These are phyloP conservation scores for Glossophaga mutica DNA, from an alignment of 2,797 vertebrate species.

Conservation along the genomic window DNA sequence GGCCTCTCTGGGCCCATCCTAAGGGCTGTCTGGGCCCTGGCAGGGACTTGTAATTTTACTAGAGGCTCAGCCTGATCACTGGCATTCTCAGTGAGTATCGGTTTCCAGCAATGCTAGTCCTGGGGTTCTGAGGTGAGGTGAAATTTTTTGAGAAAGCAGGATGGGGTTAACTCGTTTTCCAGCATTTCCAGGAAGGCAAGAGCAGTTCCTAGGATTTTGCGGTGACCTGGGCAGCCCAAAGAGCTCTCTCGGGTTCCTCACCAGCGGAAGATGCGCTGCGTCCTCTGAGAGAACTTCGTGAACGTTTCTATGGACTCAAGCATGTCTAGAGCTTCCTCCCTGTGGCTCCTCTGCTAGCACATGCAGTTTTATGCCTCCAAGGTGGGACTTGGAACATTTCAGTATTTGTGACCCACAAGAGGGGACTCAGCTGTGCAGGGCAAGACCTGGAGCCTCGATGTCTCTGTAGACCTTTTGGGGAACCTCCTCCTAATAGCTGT, in stretches of 20 bases:
- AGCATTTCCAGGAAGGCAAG: neutral
- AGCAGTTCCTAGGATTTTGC: neutral
- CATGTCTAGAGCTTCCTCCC: neutral
- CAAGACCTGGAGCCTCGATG: neutral
- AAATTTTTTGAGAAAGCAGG: neutral
- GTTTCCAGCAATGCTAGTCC: neutral
- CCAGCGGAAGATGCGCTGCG: neutral
- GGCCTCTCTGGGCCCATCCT: neutral
- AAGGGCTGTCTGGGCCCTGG: neutral
- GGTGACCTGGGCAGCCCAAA: neutral
- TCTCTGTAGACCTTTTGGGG: neutral
- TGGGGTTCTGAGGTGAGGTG: neutral
- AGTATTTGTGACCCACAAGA: neutral
- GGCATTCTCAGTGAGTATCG: neutral
- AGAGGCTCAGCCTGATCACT: neutral
- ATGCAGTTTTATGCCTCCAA: neutral
- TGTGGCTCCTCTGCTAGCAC: neutral
- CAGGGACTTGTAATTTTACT: neutral
- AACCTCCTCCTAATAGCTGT: neutral
- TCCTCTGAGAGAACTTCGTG: neutral
- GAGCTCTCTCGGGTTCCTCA: neutral
- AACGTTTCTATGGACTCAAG: neutral
- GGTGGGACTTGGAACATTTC: neutral
- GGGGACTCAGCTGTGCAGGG: neutral
- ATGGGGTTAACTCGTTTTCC: neutral